Conservation (phyloP, 2,797 vertebrate genomes). For the Nyctalus aviator region DNA sequence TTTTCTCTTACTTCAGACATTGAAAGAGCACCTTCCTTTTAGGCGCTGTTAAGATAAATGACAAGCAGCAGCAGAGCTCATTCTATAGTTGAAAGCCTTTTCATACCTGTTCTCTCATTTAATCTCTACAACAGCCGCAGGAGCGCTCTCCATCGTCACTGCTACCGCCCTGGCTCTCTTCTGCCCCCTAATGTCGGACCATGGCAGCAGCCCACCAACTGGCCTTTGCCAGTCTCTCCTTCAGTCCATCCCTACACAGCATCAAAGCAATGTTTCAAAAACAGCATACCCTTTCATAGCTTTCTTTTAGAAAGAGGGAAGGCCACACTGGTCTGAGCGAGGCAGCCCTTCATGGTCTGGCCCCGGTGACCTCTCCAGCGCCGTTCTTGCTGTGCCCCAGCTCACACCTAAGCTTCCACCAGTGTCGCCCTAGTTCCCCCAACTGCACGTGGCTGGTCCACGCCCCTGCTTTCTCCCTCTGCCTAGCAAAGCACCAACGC, state of each 20-base stretch:
- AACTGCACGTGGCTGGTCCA: not conserved
- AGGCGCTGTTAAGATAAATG: not conserved
- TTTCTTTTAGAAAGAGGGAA: not conserved
- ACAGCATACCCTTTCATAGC: not conserved
- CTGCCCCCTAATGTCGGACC: not conserved
- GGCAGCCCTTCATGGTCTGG: not conserved
- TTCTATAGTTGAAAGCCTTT: slow-evolving; percentile 10
- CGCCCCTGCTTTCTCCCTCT: not conserved
- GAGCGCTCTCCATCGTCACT: not conserved
- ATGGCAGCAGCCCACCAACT: not conserved
- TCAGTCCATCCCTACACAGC: not conserved
- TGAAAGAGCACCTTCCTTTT: not conserved
- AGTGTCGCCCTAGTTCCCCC: not conserved
- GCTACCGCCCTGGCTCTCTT: not conserved
- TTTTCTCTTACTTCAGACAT: slow-evolving; percentile 1
- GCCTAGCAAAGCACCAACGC: not conserved
- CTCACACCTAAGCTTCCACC: not conserved
- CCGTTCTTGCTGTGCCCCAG: not conserved
- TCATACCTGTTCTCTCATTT: not conserved
- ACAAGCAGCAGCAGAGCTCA: not conserved
- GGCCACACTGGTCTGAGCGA: not conserved
- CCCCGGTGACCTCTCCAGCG: not conserved
- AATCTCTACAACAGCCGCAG: not conserved
- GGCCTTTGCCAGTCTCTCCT: not conserved
- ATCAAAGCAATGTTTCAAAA: not conserved